Percentiles rank a stretch among this genome's conserved stretches.
Evolutionary conservation across 2,888 invertebrate species (phyloP).

Genomic region (Rotaria sp.): DNA sequence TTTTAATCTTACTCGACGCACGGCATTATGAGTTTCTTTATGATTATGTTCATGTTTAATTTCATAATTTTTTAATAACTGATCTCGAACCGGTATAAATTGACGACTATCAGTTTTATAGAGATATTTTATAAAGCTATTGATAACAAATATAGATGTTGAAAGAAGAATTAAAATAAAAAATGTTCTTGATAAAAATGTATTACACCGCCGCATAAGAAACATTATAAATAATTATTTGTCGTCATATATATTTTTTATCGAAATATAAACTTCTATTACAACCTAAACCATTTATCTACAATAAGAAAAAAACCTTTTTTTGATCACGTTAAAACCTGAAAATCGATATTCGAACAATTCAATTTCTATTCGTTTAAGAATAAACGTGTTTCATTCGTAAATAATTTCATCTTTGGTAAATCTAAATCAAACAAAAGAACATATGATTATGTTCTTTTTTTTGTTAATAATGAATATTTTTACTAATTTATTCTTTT

Average conservation of each 20-base stretch:
- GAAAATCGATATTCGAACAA: not conserved
- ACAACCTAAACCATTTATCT: not conserved
- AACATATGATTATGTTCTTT: not conserved
- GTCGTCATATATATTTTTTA: not conserved
- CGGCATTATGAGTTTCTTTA: not conserved
- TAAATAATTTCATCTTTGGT: not conserved
- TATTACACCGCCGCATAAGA: not conserved
- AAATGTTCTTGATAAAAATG: not conserved
- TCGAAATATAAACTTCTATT: not conserved
- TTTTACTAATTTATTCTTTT: not conserved
- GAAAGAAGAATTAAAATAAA: not conserved
- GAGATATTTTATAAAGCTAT: not conserved
- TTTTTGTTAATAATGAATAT: not conserved
- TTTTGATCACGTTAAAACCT: not conserved
- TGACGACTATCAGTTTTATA: not conserved
- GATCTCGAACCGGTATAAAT: not conserved
- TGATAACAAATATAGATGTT: not conserved
- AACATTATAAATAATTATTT: not conserved
- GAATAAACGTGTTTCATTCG: not conserved
- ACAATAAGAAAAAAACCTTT: too few relatives aligned
- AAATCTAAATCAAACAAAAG: not conserved
- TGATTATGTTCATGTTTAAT: not conserved
- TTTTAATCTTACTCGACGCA: not conserved
- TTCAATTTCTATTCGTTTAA: too few relatives aligned
- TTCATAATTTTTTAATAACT: not conserved